These are phyloP conservation scores for Cryptocephalus primarius DNA, from an alignment of 2,888 invertebrate species.

Conservation along the genomic window DNA sequence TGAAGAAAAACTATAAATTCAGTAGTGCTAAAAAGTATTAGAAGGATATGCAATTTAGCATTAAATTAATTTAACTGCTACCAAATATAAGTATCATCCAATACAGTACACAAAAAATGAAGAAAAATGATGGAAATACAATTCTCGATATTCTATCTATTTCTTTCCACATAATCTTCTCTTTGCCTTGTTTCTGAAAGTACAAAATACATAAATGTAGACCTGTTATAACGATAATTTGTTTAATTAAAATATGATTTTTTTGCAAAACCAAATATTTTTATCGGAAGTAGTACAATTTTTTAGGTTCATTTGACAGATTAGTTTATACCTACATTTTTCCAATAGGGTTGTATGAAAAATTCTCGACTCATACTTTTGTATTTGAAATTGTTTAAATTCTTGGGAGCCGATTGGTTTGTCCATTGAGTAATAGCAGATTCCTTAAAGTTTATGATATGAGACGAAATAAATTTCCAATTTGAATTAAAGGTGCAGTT, in stretches of 20 bases:
- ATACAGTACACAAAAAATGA: constrained; percentile 63
- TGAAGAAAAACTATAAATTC: no score
- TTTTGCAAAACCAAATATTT: no score
- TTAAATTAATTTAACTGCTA: no score
- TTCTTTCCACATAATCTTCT: constrained; percentile 65
- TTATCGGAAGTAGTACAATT: no score
- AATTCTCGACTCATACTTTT: constrained; percentile 9
- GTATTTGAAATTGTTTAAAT: constrained; percentile 10
- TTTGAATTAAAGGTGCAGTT: no score
- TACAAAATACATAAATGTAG: constrained; percentile 6
- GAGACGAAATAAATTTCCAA: constrained; percentile 4
- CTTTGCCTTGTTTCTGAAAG: constrained; percentile 49
- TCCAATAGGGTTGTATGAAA: constrained; percentile 24
- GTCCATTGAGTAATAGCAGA: constrained; percentile 25
- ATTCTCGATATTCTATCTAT: constrained; percentile 67
- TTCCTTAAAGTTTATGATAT: constrained; percentile 14
- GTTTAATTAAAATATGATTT: no score
- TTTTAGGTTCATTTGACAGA: no score
- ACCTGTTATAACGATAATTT: no score
- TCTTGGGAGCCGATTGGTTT: constrained; percentile 11
- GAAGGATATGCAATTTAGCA: no score
- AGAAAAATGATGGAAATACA: constrained; percentile 68
- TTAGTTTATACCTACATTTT: constrained; percentile 19
- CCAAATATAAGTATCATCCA: constrained; percentile 50
- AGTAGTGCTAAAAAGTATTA: no score